A percentile compares a stretch with the other conserved stretches of the same genome.
Conservation (phyloP, 2,888 invertebrate genomes). For the Lordiphosa andalusiaca region DNA sequence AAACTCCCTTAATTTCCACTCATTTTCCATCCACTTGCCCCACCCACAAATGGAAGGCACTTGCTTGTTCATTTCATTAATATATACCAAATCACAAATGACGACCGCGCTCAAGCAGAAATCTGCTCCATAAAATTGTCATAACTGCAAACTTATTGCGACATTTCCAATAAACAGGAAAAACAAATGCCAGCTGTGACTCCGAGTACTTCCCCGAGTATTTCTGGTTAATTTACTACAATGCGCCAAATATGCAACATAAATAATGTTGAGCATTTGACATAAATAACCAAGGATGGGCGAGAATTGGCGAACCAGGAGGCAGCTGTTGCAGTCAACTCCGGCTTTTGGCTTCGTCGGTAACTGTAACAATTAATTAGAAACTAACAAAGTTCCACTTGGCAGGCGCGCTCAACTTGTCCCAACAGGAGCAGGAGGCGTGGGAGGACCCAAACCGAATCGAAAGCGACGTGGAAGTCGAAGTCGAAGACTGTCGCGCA, state of each 20-base stretch:
- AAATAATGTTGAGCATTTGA: conserved; percentile 65
- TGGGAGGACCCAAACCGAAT: conserved; percentile 3
- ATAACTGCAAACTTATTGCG: conserved; percentile 66
- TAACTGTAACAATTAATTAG: conserved; percentile 73
- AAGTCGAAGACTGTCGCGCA: conserved; percentile 64
- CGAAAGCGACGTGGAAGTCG: conserved; percentile 14
- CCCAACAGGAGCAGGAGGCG: conserved; percentile 23
- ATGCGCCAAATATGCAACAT: conserved; percentile 66
- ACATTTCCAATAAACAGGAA: conserved; percentile 48
- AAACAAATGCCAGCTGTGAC: conserved; percentile 47
- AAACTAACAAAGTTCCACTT: conserved; percentile 75
- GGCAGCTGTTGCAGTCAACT: conserved; percentile 46
- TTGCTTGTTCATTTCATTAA: conserved; percentile 5
- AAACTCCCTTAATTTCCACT: no score
- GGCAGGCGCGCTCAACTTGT: conserved; percentile 66
- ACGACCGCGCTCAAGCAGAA: conserved; percentile 18
- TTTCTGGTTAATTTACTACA: conserved; percentile 62
- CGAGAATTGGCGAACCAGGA: conserved; percentile 42
- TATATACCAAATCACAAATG: conserved; percentile 11
- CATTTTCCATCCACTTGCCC: no score
- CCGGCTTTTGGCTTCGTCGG: conserved; percentile 32
- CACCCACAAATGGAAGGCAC: not conserved
- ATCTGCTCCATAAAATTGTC: conserved; percentile 51
- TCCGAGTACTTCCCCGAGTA: conserved; percentile 15
- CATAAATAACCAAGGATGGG: conserved; percentile 63